Evolutionary conservation across 37 sponge, comb jelly and placozoan species (phyloP).

Genomic region (Spongilla lacustris): DNA sequence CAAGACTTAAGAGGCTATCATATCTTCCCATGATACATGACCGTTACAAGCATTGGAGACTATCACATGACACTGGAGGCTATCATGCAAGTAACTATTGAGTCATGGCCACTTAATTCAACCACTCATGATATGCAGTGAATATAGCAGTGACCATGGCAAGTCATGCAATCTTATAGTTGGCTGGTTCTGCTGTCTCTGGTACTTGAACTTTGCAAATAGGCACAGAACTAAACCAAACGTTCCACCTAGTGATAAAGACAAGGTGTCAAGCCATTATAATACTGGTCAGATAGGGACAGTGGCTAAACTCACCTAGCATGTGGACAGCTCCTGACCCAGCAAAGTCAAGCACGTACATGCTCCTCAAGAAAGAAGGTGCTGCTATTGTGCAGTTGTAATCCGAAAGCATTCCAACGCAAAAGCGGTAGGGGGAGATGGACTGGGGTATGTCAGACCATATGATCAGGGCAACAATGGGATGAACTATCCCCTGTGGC

Average conservation of each 20-base stretch:
- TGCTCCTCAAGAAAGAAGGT: background rate
- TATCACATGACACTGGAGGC: too few species aligned
- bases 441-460: constrained; percentile 62
- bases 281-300: too few species aligned
- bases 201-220: constrained; percentile 75
- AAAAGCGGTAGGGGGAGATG: constrained; percentile 84
- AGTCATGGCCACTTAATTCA: too few species aligned
- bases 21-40: too few species aligned
- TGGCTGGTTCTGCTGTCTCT: constrained; percentile 16
- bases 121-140: too few species aligned
- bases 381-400: too few species aligned
- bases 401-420: background rate
- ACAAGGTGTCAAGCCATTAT: too few species aligned
- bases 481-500: constrained; percentile 85
- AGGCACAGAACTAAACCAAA: constrained; percentile 74
- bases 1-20: too few species aligned
- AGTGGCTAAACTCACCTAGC: constrained; percentile 45
- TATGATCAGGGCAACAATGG: constrained; percentile 67
- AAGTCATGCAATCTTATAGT: too few species aligned
- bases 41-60: too few species aligned
- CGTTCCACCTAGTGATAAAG: constrained; percentile 64
- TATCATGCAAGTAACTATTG: too few species aligned
- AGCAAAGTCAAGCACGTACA: constrained; percentile 91
- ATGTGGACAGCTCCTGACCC: constrained; percentile 94
- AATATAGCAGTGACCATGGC: too few species aligned